Evolutionary conservation across 1,140 invertebrate species (phyloP).

Genomic region (Drosophila funebris): DNA sequence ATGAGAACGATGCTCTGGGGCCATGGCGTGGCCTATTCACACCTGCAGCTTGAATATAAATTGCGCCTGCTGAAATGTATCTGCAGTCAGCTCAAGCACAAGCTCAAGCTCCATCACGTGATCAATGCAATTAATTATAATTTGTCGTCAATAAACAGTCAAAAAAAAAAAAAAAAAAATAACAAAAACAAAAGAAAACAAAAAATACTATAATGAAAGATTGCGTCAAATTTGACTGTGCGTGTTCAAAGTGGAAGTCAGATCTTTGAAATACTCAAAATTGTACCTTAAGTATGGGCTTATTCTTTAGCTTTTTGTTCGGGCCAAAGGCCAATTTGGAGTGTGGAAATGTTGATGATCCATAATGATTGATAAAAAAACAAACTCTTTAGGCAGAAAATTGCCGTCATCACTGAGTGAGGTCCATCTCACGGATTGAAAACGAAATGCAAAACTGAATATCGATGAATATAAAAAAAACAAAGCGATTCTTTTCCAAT

Average conservation of each 20-base stretch:
- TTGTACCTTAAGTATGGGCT: not conserved
- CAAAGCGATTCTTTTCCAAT: constrained; percentile 2
- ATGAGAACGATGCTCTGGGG: constrained; percentile 17
- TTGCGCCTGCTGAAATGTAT: constrained; percentile 77
- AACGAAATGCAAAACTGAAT: constrained; percentile 3
- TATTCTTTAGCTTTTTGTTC: not conserved
- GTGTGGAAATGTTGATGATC: constrained; percentile 70
- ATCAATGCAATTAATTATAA: constrained; percentile 82
- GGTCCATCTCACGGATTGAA: not conserved
- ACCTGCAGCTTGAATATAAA: constrained; percentile 71
- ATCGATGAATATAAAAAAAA: not conserved
- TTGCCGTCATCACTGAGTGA: constrained; percentile 17
- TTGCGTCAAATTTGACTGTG: constrained; percentile 36
- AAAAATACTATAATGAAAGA: constrained; percentile 3
- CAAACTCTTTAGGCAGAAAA: constrained; percentile 29
- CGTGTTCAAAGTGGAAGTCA: constrained; percentile 10
- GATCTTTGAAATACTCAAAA: constrained; percentile 24
- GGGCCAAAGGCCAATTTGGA: constrained; percentile 15
- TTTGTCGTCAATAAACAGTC: constrained; percentile 75
- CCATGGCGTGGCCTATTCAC: constrained; percentile 67
- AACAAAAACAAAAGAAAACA: constrained; percentile 23
- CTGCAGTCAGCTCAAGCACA: constrained; percentile 72
- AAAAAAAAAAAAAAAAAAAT: constrained; percentile 24
- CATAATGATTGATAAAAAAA: constrained; percentile 57
- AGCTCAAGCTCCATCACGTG: constrained; percentile 79